phyloP scores from a whole-genome alignment of 2,113 vertebrate species.

The Arenaria interpres region DNA sequence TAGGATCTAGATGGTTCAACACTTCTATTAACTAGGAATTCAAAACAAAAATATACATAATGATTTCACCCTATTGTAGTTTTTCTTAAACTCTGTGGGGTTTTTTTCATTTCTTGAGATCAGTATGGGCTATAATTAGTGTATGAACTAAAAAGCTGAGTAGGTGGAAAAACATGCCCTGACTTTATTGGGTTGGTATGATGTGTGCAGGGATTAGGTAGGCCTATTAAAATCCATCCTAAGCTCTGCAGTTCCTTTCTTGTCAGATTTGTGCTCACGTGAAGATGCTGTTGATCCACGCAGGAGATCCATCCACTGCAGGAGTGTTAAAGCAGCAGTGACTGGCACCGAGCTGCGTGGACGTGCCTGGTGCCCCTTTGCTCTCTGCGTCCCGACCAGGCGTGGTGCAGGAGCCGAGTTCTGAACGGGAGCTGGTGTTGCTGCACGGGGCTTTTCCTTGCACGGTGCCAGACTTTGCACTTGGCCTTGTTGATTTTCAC shows the following conservation, averaged over 20 bases:
- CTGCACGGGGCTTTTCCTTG: neutral
- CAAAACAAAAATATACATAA: neutral
- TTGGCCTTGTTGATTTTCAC: neutral
- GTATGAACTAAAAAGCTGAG: neutral
- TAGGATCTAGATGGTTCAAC: neutral
- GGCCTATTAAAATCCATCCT: neutral
- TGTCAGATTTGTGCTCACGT: neutral
- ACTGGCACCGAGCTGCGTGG: neutral
- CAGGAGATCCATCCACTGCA: neutral
- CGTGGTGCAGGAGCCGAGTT: neutral
- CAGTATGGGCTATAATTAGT: neutral
- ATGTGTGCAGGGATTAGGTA: accelerated
- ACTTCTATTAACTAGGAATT: neutral
- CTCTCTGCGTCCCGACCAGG: neutral
- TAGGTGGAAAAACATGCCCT: neutral
- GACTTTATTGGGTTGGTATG: neutral
- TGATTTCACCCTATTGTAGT: neutral
- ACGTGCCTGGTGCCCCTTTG: accelerated
- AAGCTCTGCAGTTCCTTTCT: neutral
- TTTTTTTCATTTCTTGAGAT: neutral
- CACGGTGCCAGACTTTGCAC: neutral
- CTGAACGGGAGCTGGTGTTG: neutral
- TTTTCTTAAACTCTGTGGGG: neutral
- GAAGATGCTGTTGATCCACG: neutral
- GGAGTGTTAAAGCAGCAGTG: neutral